These are phyloP conservation scores for Galerucella calmariensis DNA, from an alignment of 2,888 invertebrate species.

Conservation along the genomic window DNA sequence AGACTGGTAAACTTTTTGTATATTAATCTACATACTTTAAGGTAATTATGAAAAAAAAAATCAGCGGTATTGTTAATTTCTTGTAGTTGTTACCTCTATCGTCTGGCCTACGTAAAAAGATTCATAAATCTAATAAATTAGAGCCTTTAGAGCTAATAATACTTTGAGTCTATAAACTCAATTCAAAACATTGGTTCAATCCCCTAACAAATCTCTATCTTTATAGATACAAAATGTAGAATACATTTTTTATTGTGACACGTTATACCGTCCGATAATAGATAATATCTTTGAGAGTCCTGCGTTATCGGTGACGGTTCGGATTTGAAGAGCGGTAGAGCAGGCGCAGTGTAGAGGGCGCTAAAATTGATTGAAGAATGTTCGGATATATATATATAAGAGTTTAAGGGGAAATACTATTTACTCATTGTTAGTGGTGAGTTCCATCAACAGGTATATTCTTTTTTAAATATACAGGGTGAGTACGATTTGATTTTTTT, in stretches of 20 bases:
- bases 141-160: too few species aligned
- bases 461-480: conserved; percentile 37
- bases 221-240: neutral
- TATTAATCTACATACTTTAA: too few species aligned
- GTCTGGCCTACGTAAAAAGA: too few species aligned
- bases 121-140: too few species aligned
- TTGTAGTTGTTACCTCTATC: too few species aligned
- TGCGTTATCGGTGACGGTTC: conserved; percentile 5
- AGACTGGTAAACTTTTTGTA: too few species aligned
- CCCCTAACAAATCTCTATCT: too few species aligned
- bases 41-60: too few species aligned
- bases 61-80: too few species aligned
- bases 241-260: conserved; percentile 22
- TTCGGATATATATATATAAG: conserved; percentile 47
- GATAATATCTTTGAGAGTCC: conserved; percentile 12
- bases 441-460: conserved; percentile 45
- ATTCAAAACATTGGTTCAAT: too few species aligned
- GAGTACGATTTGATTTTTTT: conserved; percentile 20
- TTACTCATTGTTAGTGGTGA: conserved; percentile 43
- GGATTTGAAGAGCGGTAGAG: conserved; percentile 37
- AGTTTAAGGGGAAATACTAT: conserved; percentile 46
- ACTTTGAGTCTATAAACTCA: too few species aligned
- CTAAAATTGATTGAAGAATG: conserved; percentile 53
- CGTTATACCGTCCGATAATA: conserved; percentile 24
- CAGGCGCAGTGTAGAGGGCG: conserved; percentile 49